Conservation (phyloP, 2,797 vertebrate species). For the Mus spretus region DNA sequence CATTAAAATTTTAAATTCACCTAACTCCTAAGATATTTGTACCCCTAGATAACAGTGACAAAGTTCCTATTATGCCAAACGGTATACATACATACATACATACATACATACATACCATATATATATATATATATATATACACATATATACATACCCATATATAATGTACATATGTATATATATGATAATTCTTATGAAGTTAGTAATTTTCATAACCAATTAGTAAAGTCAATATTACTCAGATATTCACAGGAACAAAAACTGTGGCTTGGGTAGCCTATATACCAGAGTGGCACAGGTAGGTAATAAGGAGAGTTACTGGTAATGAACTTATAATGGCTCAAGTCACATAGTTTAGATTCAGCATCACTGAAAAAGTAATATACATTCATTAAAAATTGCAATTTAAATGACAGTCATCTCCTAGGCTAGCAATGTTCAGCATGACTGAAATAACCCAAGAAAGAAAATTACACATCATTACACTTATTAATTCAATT, state of each 20-base stretch:
- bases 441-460: neutral
- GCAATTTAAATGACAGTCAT: neutral
- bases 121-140: too few species aligned
- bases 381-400: neutral
- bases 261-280: neutral
- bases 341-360: too few species aligned
- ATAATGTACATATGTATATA: too few species aligned
- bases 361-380: neutral
- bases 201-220: neutral
- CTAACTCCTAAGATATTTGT: neutral
- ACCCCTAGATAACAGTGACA: neutral
- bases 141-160: too few species aligned
- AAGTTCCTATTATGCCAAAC: too few species aligned
- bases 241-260: neutral
- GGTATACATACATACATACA: too few species aligned
- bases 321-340: neutral
- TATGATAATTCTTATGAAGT: neutral
- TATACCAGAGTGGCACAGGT: accelerated
- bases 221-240: neutral
- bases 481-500: neutral
- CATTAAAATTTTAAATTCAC: neutral
- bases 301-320: neutral
- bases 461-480: neutral
- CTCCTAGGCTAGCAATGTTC: too few species aligned
- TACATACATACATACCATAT: too few species aligned